Conservation (phyloP, 2,888 invertebrate genomes). For the Craniophora ligustri region DNA sequence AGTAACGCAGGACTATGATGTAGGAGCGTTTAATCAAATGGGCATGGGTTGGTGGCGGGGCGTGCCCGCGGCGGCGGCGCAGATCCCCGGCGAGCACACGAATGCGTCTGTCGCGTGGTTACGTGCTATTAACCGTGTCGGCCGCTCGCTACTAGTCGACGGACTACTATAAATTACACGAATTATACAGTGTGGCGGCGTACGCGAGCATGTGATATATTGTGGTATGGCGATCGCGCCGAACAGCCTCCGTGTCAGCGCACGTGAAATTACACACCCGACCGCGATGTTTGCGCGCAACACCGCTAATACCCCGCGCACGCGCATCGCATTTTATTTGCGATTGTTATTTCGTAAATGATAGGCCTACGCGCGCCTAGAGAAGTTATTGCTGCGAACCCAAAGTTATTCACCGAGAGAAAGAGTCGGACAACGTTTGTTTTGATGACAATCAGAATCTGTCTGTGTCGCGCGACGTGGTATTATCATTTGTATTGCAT, state of each 20-base stretch:
- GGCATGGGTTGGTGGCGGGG: conserved; percentile 50
- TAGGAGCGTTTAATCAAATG: conserved; percentile 70
- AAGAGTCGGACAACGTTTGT: conserved; percentile 74
- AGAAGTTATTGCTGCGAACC: conserved; percentile 75
- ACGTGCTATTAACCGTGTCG: conserved; percentile 80
- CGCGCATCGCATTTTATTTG: conserved; percentile 75
- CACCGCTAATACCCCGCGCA: conserved; percentile 73
- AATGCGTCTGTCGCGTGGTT: conserved; percentile 85
- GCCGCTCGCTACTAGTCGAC: conserved; percentile 79
- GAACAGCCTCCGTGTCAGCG: conserved; percentile 79
- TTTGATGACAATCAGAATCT: conserved; percentile 83
- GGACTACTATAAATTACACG: conserved; percentile 84
- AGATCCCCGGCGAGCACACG: conserved; percentile 56
- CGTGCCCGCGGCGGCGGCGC: conserved; percentile 61
- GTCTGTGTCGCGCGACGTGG: conserved; percentile 74
- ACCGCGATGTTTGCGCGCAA: conserved; percentile 75
- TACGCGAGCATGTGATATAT: conserved; percentile 84
- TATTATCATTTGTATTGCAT: conserved; percentile 78
- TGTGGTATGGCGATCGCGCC: conserved; percentile 74
- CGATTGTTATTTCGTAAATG: conserved; percentile 83
- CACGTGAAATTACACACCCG: conserved; percentile 83
- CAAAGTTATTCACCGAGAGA: conserved; percentile 74
- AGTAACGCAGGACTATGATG: conserved; percentile 60
- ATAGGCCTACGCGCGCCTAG: conserved; percentile 77
- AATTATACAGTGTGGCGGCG: conserved; percentile 82